Evolutionary conservation across 1,140 invertebrate genomes (phyloP).

Genomic region (Eriocheir sinensis): DNA sequence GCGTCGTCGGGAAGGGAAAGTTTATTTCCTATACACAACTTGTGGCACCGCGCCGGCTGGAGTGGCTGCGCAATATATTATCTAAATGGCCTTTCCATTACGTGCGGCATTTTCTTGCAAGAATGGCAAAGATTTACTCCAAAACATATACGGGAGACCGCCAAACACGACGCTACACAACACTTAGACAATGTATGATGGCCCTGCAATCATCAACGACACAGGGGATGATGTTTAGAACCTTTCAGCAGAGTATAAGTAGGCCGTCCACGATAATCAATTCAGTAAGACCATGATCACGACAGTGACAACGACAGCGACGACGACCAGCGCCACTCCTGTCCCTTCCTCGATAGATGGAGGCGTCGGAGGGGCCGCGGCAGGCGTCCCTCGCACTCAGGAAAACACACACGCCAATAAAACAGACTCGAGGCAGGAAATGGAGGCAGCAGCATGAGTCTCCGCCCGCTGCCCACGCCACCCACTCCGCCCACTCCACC

Average conservation of each 20-base stretch:
- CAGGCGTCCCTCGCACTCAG: not conserved
- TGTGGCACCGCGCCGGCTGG: not conserved
- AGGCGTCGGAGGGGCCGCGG: not conserved
- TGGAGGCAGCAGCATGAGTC: not conserved
- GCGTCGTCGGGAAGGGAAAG: not conserved
- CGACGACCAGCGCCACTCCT: not conserved
- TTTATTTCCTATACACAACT: conserved; percentile 18
- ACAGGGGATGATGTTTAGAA: too few relatives aligned
- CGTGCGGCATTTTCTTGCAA: not conserved
- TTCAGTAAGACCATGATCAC: not conserved
- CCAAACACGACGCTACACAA: not conserved
- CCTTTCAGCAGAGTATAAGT: too few relatives aligned
- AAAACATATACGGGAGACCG: not conserved
- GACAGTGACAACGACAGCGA: not conserved
- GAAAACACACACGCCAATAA: conserved; percentile 15
- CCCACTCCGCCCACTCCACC: not conserved
- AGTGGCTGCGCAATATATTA: not conserved
- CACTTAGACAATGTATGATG: not conserved
- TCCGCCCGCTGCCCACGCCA: not conserved
- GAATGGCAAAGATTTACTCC: not conserved
- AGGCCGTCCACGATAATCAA: too few relatives aligned
- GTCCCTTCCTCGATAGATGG: too few relatives aligned
- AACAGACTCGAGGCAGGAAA: not conserved
- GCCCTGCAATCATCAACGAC: too few relatives aligned
- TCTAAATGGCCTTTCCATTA: conserved; percentile 25